Conservation (phyloP, 2,113 vertebrate species). For the Paraplagusia blochii region DNA sequence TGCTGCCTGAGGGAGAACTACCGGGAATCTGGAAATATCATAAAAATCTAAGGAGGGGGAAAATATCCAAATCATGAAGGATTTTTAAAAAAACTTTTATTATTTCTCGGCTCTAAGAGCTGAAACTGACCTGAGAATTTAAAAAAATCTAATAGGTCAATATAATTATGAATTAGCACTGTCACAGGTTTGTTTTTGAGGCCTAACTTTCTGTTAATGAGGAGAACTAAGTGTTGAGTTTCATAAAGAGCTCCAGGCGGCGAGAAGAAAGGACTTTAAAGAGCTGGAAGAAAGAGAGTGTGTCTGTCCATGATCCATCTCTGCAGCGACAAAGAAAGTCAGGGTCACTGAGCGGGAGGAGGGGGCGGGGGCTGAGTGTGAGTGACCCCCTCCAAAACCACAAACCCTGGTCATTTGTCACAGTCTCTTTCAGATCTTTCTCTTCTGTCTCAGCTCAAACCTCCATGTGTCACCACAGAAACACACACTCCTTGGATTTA, state of each 20-base stretch:
- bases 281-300: constrained; percentile 21
- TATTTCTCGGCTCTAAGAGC: constrained; percentile 10
- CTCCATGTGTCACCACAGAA: constrained; percentile 41
- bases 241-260: constrained; percentile 42
- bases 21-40: constrained; percentile 29
- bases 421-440: constrained; percentile 32
- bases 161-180: no score
- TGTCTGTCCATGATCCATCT: constrained; percentile 62
- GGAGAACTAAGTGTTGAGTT: constrained; percentile 7
- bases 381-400: constrained; percentile 51
- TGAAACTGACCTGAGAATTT: background rate
- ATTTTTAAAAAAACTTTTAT: no score
- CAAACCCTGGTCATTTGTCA: constrained; percentile 56
- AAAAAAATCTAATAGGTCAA: no score
- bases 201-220: background rate
- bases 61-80: constrained; percentile 2
- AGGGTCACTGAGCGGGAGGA: constrained; percentile 50
- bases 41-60: constrained; percentile 19
- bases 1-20: constrained; percentile 26
- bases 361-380: constrained; percentile 66
- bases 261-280: constrained; percentile 39
- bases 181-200: background rate
- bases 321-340: constrained; percentile 48
- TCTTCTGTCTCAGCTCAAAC: constrained; percentile 6
- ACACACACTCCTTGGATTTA: constrained; percentile 15